Percentiles rank a stretch among this genome's conserved stretches.
Evolutionary conservation across 2,797 vertebrate genomes (phyloP).

Genomic region (Phrynocephalus vlangalii): DNA sequence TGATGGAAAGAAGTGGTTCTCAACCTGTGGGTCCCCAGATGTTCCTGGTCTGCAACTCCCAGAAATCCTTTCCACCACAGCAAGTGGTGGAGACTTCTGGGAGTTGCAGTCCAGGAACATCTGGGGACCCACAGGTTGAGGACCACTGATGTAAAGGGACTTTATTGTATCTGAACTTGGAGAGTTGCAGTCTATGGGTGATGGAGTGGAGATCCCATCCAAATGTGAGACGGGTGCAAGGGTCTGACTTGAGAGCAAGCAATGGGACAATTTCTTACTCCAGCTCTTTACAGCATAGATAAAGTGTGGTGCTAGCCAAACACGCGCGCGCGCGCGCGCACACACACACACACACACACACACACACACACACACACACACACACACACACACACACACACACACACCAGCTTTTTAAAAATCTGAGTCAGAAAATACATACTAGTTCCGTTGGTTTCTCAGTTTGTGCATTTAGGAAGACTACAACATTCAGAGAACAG

Average conservation of each 20-base stretch:
- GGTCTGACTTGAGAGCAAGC: neutral
- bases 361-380: no score
- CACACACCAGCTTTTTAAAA: neutral
- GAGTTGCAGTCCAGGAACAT: no score
- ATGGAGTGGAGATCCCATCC: constrained; percentile 58
- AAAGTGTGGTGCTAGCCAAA: neutral
- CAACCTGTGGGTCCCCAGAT: no score
- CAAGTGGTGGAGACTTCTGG: no score
- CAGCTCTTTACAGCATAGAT: constrained; percentile 3
- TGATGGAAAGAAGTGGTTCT: no score
- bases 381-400: no score
- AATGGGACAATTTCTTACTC: neutral
- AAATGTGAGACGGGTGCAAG: constrained; percentile 42
- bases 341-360: no score
- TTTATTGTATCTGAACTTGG: constrained; percentile 29
- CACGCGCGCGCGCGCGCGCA: no score
- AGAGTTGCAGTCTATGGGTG: constrained; percentile 40
- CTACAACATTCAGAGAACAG: neutral
- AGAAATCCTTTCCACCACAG: no score
- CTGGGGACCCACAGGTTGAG: no score
- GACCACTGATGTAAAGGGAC: constrained; percentile 13
- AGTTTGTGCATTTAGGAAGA: neutral
- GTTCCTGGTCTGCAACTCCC: no score
- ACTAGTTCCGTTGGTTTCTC: neutral
- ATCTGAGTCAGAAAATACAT: neutral